Evolutionary conservation across 1,140 invertebrate genomes (phyloP).

Genomic region (Nasonia longicornis): DNA sequence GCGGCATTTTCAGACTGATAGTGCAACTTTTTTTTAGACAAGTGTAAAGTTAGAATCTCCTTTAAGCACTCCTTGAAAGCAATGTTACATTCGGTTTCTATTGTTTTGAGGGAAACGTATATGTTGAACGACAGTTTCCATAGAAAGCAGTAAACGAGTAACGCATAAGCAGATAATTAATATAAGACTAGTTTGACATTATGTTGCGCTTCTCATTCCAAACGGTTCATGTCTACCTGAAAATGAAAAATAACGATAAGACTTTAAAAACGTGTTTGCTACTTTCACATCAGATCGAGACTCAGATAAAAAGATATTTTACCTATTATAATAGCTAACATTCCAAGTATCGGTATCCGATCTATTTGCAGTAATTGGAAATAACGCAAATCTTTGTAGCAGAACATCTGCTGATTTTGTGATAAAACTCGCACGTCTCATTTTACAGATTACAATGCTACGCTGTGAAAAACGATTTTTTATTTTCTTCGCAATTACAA

Average conservation of each 20-base stretch:
- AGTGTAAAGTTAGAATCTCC: neutral
- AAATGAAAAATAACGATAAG: conserved; percentile 5
- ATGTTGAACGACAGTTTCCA: neutral
- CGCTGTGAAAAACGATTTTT: neutral
- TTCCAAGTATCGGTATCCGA: conserved; percentile 18
- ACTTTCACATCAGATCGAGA: conserved; percentile 10
- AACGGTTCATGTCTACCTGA: neutral
- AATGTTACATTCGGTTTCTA: neutral
- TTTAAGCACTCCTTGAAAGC: neutral
- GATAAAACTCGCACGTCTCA: conserved; percentile 10
- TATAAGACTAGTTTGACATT: conserved; percentile 3
- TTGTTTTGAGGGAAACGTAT: neutral
- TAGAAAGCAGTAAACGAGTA: neutral
- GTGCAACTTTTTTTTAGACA: neutral
- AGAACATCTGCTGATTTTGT: conserved; percentile 12
- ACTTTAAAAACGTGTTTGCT: conserved; percentile 4
- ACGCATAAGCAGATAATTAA: neutral
- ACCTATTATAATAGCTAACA: conserved; percentile 16
- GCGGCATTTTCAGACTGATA: conserved; percentile 11
- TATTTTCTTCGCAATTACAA: conserved; percentile 1
- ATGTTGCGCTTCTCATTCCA: conserved; percentile 25
- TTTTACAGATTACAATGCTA: conserved; percentile 22
- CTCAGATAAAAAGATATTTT: conserved; percentile 11
- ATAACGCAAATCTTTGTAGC: neutral
- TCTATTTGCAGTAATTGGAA: conserved; percentile 2